Percentiles rank a stretch among this genome's conserved stretches.
Conservation (phyloP, 1,140 invertebrate species). For the Phthorimaea operculella region DNA sequence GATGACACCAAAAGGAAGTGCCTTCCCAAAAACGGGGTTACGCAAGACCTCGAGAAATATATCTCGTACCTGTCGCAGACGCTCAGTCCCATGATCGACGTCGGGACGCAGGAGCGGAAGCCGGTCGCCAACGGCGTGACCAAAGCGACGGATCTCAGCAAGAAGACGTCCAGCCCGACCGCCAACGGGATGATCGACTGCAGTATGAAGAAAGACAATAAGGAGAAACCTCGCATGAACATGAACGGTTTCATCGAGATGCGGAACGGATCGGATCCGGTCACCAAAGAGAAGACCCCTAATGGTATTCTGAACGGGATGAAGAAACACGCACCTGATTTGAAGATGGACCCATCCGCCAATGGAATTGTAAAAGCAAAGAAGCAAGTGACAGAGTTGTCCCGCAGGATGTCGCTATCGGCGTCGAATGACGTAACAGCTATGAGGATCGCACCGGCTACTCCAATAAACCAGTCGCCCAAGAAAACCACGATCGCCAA, state of each 20-base stretch:
- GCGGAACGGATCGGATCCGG: slow-evolving; percentile 31
- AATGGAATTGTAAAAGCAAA: slow-evolving; percentile 26
- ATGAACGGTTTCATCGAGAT: slow-evolving; percentile 55
- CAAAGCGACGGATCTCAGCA: slow-evolving; percentile 34
- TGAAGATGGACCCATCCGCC: slow-evolving; percentile 53
- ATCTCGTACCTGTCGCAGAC: slow-evolving; percentile 64
- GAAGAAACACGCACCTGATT: slow-evolving; percentile 34
- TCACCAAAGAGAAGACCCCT: slow-evolving; percentile 31
- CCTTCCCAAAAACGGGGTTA: slow-evolving; percentile 55
- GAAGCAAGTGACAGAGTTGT: slow-evolving; percentile 23
- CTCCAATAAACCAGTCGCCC: slow-evolving; percentile 28
- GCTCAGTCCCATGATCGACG: slow-evolving; percentile 56
- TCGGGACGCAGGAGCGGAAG: slow-evolving; percentile 43
- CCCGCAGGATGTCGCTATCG: slow-evolving; percentile 41
- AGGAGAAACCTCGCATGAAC: slow-evolving; percentile 31
- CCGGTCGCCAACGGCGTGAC: slow-evolving; percentile 22
- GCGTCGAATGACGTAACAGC: slow-evolving; percentile 31
- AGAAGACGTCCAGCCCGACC: slow-evolving; percentile 26
- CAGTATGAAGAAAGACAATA: slow-evolving; percentile 36
- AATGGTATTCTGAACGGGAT: slow-evolving; percentile 36
- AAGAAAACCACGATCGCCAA: slow-evolving; percentile 35
- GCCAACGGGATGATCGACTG: slow-evolving; percentile 41
- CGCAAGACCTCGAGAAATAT: slow-evolving; percentile 61
- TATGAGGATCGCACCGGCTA: slow-evolving; percentile 38
- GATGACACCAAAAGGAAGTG: slow-evolving; percentile 56